These are phyloP conservation scores for Champsocephalus gunnari DNA, from an alignment of 2,797 vertebrate genomes.

Conservation along the genomic window DNA sequence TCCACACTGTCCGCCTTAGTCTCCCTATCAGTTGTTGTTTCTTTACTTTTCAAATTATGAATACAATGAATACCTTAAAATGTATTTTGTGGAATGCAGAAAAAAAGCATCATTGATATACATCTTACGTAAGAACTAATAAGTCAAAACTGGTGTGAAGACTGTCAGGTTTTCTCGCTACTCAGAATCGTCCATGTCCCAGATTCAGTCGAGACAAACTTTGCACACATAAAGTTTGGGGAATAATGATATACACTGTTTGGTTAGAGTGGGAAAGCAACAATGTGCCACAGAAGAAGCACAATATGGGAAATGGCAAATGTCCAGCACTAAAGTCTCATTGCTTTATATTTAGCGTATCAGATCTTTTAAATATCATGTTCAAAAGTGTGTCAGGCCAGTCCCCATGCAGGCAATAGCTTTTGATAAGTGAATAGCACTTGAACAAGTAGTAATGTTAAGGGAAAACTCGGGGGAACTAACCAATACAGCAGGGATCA, in stretches of 20 bases:
- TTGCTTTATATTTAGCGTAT: constrained; percentile 15
- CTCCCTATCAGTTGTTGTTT: background rate
- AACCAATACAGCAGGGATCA: background rate
- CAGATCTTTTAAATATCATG: constrained; percentile 22
- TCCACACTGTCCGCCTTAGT: background rate
- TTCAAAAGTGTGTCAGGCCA: constrained; percentile 7
- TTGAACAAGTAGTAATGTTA: background rate
- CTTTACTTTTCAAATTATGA: background rate
- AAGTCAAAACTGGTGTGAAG: background rate
- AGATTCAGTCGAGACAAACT: background rate
- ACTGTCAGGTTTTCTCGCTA: background rate
- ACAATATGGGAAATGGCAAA: constrained; percentile 16
- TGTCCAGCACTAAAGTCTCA: constrained; percentile 13
- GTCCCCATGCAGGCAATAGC: background rate
- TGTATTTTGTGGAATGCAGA: background rate
- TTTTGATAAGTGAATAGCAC: constrained; percentile 1
- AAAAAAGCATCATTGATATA: background rate
- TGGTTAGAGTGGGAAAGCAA: background rate
- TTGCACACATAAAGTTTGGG: background rate
- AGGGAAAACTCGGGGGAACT: background rate
- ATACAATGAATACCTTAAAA: background rate
- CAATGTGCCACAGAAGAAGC: constrained; percentile 20
- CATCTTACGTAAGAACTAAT: background rate
- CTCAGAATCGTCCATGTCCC: constrained; percentile 13
- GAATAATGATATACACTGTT: constrained; percentile 9